Base-by-base conservation (phyloP, 2,888 invertebrate species). In the Disparrhopalites patrizii region DNA sequence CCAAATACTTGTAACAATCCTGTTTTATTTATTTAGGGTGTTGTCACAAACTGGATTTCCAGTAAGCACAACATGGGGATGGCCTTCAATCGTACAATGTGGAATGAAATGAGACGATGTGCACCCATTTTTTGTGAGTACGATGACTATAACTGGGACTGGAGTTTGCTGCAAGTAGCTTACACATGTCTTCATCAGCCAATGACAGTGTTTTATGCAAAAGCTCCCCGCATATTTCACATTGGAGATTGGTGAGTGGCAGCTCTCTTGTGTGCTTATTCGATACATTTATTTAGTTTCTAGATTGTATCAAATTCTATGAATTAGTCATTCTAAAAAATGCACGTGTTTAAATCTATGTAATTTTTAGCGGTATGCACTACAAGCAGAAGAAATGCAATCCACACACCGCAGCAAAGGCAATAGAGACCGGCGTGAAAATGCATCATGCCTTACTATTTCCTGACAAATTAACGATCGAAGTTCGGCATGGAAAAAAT, bases 61-160 rank as follows among this genome's bases (percentile, higher is more conserved):
- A 94, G 93, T 77, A 93, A 94, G 80, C 97, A 99, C 79, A 99
- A 99, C 79, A 98, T 99, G 98, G 99, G 97, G 0, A 96, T 99
- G 87, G 94, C 91, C 0, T 90, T 98, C 77, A 92, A 93, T 79
- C 85, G 90, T 28, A 86, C 86, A 0, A 88, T 94, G 0, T 99
- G 97, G 96, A 83, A 84, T 66, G 85, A 87, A 73, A 86, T 98
- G 50, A 86, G 89, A 77, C 85, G 84, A 30, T 90, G 95, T 77
- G 87, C 90, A 7, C 83, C 88, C 30, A 86, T 89, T 77, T 99
- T 98, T 80, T 99, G 98, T 80, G 86, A 88, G 1, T 97, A 93
- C 80, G 99, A 99, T 78, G 99, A 99, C 78, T 99, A 99, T 80
- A 99, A 99, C 79, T 99, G 98, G 98, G 98, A 99, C 77, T 99